These are phyloP conservation scores for Enteromius unitaeniatus DNA, from an alignment of 2,797 vertebrate genomes.

Conservation along the genomic window DNA sequence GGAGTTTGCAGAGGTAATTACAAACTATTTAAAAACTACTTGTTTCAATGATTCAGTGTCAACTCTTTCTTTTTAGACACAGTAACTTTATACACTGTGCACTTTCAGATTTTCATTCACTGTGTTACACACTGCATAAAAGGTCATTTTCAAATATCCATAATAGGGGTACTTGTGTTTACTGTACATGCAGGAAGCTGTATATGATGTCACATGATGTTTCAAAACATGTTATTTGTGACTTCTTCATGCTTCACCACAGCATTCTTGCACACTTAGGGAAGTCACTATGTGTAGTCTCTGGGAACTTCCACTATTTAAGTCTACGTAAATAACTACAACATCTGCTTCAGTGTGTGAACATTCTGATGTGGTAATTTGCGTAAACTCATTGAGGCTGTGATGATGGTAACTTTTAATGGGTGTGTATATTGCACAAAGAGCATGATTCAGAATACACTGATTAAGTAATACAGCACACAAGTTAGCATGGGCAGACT, in stretches of 20 bases:
- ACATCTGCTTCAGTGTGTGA: not conserved
- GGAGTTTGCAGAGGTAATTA: constrained; percentile 72
- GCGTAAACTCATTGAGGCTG: not conserved
- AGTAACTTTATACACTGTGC: too few species aligned
- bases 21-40: not conserved
- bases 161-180: not conserved
- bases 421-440: constrained; percentile 9
- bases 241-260: constrained; percentile 1
- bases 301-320: constrained; percentile 1
- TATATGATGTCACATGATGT: not conserved
- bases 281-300: constrained; percentile 28
- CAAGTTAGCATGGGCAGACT: not conserved
- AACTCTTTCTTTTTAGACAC: too few species aligned
- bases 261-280: not conserved
- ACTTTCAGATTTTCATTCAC: too few species aligned
- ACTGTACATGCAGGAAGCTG: not conserved
- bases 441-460: not conserved
- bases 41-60: too few species aligned
- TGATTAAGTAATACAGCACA: too few species aligned
- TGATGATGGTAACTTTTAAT: not conserved
- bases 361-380: not conserved
- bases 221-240: constrained; percentile 7
- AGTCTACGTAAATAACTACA: not conserved
- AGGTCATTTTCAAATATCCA: too few species aligned
- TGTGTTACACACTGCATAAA: too few species aligned